A percentile compares a stretch with the other conserved stretches of the same genome.
Evolutionary conservation across 2,888 invertebrate species (phyloP).

Genomic region (Pristionchus exspectatus): DNA sequence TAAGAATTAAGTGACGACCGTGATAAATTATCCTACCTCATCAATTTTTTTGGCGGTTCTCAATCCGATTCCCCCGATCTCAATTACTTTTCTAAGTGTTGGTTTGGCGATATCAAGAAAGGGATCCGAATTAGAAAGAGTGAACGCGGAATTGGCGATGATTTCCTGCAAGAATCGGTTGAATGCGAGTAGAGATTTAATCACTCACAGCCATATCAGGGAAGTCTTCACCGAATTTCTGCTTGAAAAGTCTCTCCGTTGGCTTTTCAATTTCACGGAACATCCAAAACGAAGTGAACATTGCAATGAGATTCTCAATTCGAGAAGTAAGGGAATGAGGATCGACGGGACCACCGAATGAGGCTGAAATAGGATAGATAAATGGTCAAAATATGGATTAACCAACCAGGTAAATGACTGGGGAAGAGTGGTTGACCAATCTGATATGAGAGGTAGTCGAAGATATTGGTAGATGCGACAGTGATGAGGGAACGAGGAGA

Average conservation of each 20-base stretch:
- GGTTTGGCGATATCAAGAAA: slow-evolving; percentile 40
- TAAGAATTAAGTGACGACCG: no score
- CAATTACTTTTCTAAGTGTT: slow-evolving; percentile 42
- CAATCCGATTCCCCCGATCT: slow-evolving; percentile 50
- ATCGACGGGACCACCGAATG: not conserved
- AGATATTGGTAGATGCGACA: slow-evolving; percentile 32
- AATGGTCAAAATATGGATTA: no score
- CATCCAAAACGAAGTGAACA: slow-evolving; percentile 10
- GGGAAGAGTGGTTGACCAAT: slow-evolving; percentile 36
- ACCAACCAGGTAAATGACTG: slow-evolving; percentile 24
- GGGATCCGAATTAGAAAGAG: slow-evolving; percentile 40
- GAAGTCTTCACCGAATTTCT: slow-evolving; percentile 31
- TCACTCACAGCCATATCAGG: slow-evolving; percentile 36
- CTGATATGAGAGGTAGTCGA: slow-evolving; percentile 42
- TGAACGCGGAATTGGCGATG: slow-evolving; percentile 2
- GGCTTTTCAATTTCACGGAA: slow-evolving; percentile 5
- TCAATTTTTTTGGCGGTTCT: not conserved
- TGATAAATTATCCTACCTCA: not conserved
- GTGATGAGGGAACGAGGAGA: slow-evolving; percentile 13
- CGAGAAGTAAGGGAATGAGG: not conserved
- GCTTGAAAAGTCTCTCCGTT: slow-evolving; percentile 28
- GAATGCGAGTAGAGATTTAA: not conserved
- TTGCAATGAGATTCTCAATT: not conserved
- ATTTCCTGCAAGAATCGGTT: not conserved
- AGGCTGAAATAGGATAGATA: not conserved